Conservation (phyloP, 2,888 invertebrate species). For the Ctena decussata region DNA sequence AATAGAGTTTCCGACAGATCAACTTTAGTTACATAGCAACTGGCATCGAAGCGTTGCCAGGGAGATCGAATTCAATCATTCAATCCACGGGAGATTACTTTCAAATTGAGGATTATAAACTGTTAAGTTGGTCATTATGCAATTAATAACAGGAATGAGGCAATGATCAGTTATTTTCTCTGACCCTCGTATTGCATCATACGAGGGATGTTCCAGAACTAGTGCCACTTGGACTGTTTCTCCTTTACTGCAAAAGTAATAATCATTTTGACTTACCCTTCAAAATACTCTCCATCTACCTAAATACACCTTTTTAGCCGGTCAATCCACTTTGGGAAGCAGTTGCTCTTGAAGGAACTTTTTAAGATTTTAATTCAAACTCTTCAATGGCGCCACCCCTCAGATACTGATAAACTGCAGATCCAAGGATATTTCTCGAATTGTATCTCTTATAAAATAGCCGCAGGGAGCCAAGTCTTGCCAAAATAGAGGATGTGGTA, state of each 20-base stretch:
- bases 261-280: neutral
- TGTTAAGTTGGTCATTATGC: neutral
- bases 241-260: neutral
- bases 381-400: constrained; percentile 9
- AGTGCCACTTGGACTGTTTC: neutral
- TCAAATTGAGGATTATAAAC: constrained; percentile 14
- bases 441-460: too few relatives aligned
- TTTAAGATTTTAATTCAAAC: too few relatives aligned
- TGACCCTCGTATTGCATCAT: neutral
- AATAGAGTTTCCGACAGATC: neutral
- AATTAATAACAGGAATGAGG: constrained; percentile 2
- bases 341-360: too few relatives aligned
- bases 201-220: constrained; percentile 23
- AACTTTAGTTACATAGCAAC: constrained; percentile 9
- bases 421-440: too few relatives aligned
- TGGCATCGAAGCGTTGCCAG: neutral
- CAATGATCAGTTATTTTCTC: neutral
- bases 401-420: too few relatives aligned
- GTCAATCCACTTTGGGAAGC: constrained; percentile 28
- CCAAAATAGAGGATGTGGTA: constrained; percentile 24
- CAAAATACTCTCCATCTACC: too few relatives aligned
- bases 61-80: neutral
- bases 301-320: constrained; percentile 23
- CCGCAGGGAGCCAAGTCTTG: constrained; percentile 42
- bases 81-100: constrained; percentile 11